Evolutionary conservation across 2,888 invertebrate species (phyloP).

Genomic region (Arctia plantaginis): DNA sequence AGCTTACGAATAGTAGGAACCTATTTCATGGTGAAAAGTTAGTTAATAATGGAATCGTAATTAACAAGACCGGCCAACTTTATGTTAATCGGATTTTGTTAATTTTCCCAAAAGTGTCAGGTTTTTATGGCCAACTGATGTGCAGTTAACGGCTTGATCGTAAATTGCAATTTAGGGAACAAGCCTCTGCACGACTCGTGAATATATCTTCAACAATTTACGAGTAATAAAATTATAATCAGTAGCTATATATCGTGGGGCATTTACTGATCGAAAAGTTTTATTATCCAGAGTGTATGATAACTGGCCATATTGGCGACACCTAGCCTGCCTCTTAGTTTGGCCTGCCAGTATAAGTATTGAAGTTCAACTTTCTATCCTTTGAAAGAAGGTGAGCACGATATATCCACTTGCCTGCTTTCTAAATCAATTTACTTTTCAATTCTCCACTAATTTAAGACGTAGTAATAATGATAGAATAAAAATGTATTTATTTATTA

Average conservation of each 20-base stretch:
- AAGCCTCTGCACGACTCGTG: constrained; percentile 44
- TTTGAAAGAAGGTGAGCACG: not conserved
- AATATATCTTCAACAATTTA: constrained; percentile 55
- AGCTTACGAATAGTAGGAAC: not conserved
- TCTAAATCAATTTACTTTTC: not conserved
- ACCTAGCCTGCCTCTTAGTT: not conserved
- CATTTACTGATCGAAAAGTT: constrained; percentile 4
- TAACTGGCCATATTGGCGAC: not conserved
- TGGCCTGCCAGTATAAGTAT: not conserved
- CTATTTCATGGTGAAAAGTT: not conserved
- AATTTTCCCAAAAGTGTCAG: constrained; percentile 45
- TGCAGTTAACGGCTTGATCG: constrained; percentile 42
- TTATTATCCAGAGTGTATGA: not conserved
- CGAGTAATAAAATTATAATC: constrained; percentile 51
- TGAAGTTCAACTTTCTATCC: not conserved
- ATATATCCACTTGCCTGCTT: not conserved
- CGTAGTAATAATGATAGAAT: too few species aligned
- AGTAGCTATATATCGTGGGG: constrained; percentile 39
- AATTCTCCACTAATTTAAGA: too few species aligned
- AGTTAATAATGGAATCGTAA: not conserved
- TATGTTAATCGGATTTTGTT: constrained; percentile 46
- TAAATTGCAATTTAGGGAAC: constrained; percentile 64
- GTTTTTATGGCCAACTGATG: constrained; percentile 43
- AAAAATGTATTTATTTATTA: too few species aligned
- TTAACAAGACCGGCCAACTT: constrained; percentile 14